Conservation (phyloP, 2,797 vertebrate genomes). For the Novumbra hubbsi region DNA sequence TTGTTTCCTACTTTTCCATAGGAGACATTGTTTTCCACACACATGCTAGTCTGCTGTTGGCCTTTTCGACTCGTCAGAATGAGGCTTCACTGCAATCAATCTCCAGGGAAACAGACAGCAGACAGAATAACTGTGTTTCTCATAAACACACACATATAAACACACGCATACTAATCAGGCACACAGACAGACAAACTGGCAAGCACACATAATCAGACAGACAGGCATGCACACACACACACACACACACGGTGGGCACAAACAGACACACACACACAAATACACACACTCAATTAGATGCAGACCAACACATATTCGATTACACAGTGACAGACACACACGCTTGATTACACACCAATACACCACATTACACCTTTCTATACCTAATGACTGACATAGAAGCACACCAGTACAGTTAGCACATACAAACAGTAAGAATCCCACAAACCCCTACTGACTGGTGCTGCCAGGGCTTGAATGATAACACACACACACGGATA, state of each 20-base stretch:
- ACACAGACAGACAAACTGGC: too few species aligned
- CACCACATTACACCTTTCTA: conserved; percentile 58
- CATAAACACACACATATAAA: conserved; percentile 40
- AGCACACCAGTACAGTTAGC: neutral
- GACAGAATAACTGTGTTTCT: conserved; percentile 60
- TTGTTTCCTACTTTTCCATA: too few species aligned
- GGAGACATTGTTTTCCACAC: too few species aligned
- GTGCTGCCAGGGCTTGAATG: conserved; percentile 31
- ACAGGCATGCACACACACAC: conserved; percentile 15
- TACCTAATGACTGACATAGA: conserved; percentile 62
- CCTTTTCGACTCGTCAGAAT: conserved; percentile 56
- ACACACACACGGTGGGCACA: too few species aligned
- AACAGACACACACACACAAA: conserved; percentile 12
- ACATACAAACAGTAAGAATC: neutral
- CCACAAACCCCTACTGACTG: conserved; percentile 33
- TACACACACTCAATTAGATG: conserved; percentile 35
- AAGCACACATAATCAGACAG: too few species aligned
- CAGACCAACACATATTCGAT: conserved; percentile 47
- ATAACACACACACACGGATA: conserved; percentile 21
- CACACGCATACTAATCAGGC: conserved; percentile 27
- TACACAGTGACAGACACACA: conserved; percentile 45
- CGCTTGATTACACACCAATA: conserved; percentile 55
- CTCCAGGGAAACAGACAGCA: conserved; percentile 71
- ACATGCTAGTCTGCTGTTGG: conserved; percentile 27
- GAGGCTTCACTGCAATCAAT: conserved; percentile 64